A percentile compares a stretch with the other conserved stretches of the same genome.
These are phyloP conservation scores for Chiloscyllium punctatum DNA, from an alignment of 2,797 vertebrate genomes.

Conservation along the genomic window DNA sequence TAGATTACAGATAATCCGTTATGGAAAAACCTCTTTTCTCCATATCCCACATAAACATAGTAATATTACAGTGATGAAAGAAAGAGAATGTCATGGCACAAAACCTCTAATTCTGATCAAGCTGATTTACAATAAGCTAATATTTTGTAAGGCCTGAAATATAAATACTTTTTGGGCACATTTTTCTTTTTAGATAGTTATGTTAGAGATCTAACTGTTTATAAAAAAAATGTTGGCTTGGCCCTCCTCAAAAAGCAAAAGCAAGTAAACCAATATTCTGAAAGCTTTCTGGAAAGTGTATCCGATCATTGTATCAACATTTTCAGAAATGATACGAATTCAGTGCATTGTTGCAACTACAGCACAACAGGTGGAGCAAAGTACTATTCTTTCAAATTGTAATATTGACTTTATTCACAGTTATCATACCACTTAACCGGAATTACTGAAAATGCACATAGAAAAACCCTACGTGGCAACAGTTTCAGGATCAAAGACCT, in stretches of 20 bases:
- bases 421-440: slow-evolving; percentile 52
- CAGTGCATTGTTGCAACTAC: too few relatives aligned
- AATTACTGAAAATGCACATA: slow-evolving; percentile 50
- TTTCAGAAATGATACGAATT: background rate
- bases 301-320: background rate
- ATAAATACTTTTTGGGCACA: background rate
- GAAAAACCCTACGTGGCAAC: slow-evolving; percentile 48
- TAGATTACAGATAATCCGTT: too few relatives aligned
- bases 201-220: background rate
- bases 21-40: too few relatives aligned
- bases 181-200: background rate
- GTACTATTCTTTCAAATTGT: background rate
- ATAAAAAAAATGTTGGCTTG: background rate
- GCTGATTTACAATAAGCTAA: background rate
- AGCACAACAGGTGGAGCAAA: background rate
- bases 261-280: background rate
- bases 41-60: too few relatives aligned
- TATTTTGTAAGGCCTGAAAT: background rate
- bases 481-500: slow-evolving; percentile 64
- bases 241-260: background rate
- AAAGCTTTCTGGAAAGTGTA: background rate
- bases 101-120: background rate
- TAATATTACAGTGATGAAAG: background rate
- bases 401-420: slow-evolving; percentile 51
- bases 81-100: background rate